Base-by-base conservation (phyloP, 2,113 vertebrate genomes). In the Athene cunicularia region DNA sequence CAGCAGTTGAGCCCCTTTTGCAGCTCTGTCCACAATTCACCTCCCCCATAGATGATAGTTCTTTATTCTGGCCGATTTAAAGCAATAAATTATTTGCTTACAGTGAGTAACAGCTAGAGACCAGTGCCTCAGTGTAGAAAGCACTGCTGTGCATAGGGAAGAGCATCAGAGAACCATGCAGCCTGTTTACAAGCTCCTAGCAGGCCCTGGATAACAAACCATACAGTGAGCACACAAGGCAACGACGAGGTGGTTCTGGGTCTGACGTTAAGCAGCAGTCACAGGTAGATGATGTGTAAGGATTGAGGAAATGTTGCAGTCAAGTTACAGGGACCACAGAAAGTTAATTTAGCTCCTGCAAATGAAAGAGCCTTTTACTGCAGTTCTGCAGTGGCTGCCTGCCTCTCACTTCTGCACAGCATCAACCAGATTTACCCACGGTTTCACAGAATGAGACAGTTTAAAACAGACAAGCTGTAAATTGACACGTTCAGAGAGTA, bases 81-180 rank as follows among this genome's bases (percentile, higher is more conserved):
- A 60, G 82, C 55, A 14, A 16, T 23, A 66, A 74, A 21, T 9
- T 33, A 30, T 16, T 47, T 59, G n/a, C n/a, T 59, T 27, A 17
- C 45, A 37, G n/a, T n/a, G 28, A 60, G 14, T 7, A 71, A 14
- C 12, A 47, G 32, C 47, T 47, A 41, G 30, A n/a, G 62, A 41
- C 30, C 27, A 32, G 62, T 21, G 35, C 24, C 41, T 52, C 5
- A 2, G 43, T 10, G 20, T 33, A 47, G 43, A 30, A 76, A 14
- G 11, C 70, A 3, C 9, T 14, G 23, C 39, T 33, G 26, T 17
- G 27, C 49, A 23, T 14, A 13, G 9, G 17, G 30, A 92, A 60
- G 35, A 24, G 17, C 39, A 13, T 7, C 3, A 8, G 39, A 28
- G 0, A 4, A 11, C 20, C 1, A 1, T 6, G 23, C 50, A 64